Conservation (phyloP, 2,797 vertebrate species). For the Phataginus tricuspis region DNA sequence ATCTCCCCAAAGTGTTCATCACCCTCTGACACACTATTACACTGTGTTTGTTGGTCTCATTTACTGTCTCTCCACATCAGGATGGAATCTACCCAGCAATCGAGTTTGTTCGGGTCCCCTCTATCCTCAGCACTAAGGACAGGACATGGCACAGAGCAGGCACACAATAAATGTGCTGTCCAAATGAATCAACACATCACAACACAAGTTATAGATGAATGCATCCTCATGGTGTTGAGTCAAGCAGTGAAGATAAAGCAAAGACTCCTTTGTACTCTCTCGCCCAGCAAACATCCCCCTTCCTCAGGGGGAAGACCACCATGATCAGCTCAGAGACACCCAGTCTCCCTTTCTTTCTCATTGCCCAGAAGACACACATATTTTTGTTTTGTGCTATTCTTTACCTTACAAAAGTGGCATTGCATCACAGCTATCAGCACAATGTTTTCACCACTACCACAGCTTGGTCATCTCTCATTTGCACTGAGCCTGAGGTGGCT, state of each 20-base stretch:
- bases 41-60: neutral
- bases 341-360: neutral
- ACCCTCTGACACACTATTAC: neutral
- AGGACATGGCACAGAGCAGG: neutral
- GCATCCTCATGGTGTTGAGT: neutral
- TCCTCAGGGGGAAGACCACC: neutral
- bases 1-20: neutral
- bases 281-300: neutral
- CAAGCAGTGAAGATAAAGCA: neutral
- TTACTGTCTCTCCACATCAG: neutral
- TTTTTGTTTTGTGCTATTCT: neutral
- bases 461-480: neutral
- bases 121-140: neutral
- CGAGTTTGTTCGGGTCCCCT: neutral
- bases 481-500: neutral
- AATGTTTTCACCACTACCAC: neutral
- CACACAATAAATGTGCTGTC: neutral
- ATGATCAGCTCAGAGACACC: too few relatives aligned
- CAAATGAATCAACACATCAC: neutral
- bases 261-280: neutral
- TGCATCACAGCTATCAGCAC: neutral
- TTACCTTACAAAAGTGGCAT: neutral
- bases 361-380: neutral
- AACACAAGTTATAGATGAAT: neutral
- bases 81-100: neutral